Evolutionary conservation across 1,140 invertebrate species (phyloP), one percentile per base, ranked within the genome.

Genomic region (Procambarus clarkii): DNA sequence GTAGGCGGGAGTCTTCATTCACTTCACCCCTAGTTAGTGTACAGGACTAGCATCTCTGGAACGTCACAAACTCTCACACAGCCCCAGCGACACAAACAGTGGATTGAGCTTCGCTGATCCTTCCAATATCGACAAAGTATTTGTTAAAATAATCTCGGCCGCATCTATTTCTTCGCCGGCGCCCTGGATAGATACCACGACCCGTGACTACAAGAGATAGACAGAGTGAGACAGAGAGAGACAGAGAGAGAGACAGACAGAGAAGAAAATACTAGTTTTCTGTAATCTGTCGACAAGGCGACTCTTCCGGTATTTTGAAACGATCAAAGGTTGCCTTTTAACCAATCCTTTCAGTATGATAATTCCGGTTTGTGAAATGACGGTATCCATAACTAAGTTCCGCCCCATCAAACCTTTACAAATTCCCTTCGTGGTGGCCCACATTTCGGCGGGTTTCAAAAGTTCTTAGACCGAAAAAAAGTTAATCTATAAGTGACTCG

Each of bases 401-500:
- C 69, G 18, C 69, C 4, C 69, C 69, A 74, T 74, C 69, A 74
- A 74, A 74, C n/a, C 69, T 74, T 74, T 74, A 74, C 69, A 74
- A 74, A n/a, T 34, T 34, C 69, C 4, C 69, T 74, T 74, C n/a
- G 18, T 21, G 69, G n/a, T 21, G 5, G 69, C 18, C 69, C 69
- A 34, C 69, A 74, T 74, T 74, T 34, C 24, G n/a, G 69, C 8
- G 24, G 60, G 4, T 64, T 64, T 74, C 69, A 74, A 74, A 74
- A 74, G n/a, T 74, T 74, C 24, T 34, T 34, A 34, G 69, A 34
- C 13, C 69, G 69, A 74, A 74, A 74, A 74, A 74, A 74, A 34
- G 69, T 74, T 74, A 74, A 74, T 74, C 69, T 74, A 74, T 74
- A 74, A 74, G 69, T 74, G 69, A 74, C 69, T 74, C 24, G 69